A percentile compares a stretch with the other conserved stretches of the same genome.
Evolutionary conservation across 2,797 vertebrate species (phyloP).

Genomic region (Gymnothorax javanicus): DNA sequence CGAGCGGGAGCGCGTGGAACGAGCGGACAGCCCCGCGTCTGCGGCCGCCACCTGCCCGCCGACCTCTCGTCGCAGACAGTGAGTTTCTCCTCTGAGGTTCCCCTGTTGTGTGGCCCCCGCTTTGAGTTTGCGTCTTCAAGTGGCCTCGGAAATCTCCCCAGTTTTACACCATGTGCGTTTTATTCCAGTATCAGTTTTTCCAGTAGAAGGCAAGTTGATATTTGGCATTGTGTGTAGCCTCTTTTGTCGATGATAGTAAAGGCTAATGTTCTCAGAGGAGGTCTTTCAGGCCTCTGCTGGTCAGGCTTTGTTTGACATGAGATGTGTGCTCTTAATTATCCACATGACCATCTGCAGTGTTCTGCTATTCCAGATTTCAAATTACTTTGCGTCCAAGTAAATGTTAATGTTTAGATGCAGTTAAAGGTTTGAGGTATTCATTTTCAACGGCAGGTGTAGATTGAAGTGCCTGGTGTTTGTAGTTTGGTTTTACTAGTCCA

Average conservation of each 20-base stretch:
- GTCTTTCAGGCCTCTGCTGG: too few species aligned
- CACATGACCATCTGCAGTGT: not conserved
- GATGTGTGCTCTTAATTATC: not conserved
- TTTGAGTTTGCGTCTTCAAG: not conserved
- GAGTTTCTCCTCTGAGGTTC: slow-evolving; percentile 49
- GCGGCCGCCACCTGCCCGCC: slow-evolving; percentile 62
- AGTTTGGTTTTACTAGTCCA: not conserved
- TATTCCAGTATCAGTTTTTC: not conserved
- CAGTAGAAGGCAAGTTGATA: not conserved
- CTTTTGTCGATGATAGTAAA: not conserved
- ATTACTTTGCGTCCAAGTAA: not conserved
- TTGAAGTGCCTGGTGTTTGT: not conserved
- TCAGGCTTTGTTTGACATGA: not conserved
- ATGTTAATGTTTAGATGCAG: not conserved
- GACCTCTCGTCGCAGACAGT: slow-evolving; percentile 77
- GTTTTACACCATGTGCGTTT: not conserved
- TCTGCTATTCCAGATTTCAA: not conserved
- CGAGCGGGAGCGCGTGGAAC: slow-evolving; percentile 72
- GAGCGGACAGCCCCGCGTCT: slow-evolving; percentile 69
- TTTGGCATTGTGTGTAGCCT: not conserved
- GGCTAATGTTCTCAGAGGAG: not conserved
- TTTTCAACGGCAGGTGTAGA: not conserved
- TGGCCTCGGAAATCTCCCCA: not conserved
- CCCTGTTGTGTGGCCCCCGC: not conserved
- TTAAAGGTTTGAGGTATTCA: not conserved